These are phyloP conservation scores for Julus scanicus DNA, from an alignment of 2,888 invertebrate species.

Conservation along the genomic window DNA sequence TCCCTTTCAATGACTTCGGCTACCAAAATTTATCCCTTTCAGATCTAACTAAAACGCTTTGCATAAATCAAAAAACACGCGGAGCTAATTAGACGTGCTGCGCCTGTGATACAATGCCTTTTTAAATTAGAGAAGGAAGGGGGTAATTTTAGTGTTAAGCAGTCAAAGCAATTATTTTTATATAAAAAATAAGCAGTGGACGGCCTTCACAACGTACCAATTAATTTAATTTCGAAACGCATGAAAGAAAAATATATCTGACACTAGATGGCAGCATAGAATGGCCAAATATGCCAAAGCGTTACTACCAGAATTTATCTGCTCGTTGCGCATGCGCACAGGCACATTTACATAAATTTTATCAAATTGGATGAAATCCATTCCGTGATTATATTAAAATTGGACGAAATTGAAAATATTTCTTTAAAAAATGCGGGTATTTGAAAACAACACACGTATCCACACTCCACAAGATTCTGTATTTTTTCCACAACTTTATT, in stretches of 20 bases:
- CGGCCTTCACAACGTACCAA: neutral
- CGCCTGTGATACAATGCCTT: neutral
- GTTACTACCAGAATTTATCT: too few species aligned
- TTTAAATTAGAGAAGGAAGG: neutral
- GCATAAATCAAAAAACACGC: neutral
- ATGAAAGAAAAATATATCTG: neutral
- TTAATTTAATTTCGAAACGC: neutral
- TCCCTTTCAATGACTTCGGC: too few species aligned
- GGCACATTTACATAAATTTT: too few species aligned
- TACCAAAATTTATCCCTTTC: neutral
- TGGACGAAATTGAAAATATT: too few species aligned
- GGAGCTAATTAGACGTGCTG: neutral
- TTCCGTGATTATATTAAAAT: too few species aligned
- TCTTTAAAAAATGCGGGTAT: too few species aligned
- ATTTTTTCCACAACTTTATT: neutral
- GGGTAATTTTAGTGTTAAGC: conserved; percentile 18
- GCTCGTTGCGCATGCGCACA: too few species aligned
- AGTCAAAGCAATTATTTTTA: conserved; percentile 26
- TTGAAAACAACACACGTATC: too few species aligned
- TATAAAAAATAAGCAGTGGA: neutral
- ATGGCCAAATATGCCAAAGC: neutral
- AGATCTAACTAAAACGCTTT: neutral
- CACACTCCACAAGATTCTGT: too few species aligned
- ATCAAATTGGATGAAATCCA: too few species aligned
- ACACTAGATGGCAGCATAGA: neutral